Evolutionary conservation across 2,113 vertebrate genomes (phyloP).

Genomic region (Sorex fumeus): DNA sequence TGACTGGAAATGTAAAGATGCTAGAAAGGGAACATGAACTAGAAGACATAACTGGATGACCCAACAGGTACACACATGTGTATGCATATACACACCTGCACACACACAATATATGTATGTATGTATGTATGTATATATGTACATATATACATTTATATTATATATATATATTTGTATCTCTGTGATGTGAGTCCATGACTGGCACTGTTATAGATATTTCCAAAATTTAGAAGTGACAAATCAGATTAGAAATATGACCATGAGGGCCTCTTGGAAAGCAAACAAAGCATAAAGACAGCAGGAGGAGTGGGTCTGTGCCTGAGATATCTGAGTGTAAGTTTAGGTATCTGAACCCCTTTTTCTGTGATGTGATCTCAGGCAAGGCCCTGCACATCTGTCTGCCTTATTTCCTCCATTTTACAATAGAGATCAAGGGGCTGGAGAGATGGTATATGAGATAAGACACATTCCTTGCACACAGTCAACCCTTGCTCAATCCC

Average conservation of each 20-base stretch:
- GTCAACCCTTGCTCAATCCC: too few relatives aligned
- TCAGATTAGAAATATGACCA: background rate
- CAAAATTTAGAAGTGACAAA: background rate
- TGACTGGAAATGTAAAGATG: background rate
- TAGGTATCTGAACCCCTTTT: too few relatives aligned
- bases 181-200: background rate
- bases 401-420: background rate
- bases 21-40: background rate
- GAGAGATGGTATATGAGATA: too few relatives aligned
- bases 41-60: background rate
- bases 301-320: background rate
- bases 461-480: too few relatives aligned
- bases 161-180: background rate
- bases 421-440: too few relatives aligned
- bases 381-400: background rate
- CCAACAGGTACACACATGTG: background rate
- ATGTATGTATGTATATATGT: background rate
- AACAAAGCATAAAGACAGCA: background rate
- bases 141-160: too few relatives aligned
- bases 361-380: background rate
- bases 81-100: too few relatives aligned
- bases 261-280: background rate
- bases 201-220: background rate
- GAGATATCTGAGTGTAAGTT: background rate
- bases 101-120: too few relatives aligned